Evolutionary conservation across 2,797 vertebrate genomes (phyloP).

Genomic region (Epinephelus coioides): DNA sequence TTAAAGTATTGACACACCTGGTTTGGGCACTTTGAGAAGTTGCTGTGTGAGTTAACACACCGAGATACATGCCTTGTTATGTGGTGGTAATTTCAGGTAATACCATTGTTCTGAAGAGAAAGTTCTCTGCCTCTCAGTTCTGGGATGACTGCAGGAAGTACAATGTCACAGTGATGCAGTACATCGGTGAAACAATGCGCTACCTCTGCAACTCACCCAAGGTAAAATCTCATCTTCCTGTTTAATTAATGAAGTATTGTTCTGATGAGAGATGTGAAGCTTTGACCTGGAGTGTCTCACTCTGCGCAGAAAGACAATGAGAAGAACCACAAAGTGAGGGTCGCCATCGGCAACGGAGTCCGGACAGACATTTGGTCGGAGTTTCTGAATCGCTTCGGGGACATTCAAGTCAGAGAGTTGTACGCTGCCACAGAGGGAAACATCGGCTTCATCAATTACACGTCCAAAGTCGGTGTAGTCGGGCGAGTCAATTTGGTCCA

Average conservation of each 20-base stretch:
- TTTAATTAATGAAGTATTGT: accelerated
- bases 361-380: constrained; percentile 90
- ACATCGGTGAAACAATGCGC: constrained; percentile 93
- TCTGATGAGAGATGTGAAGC: not conserved
- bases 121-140: constrained; percentile 95
- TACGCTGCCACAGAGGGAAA: constrained; percentile 94
- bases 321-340: constrained; percentile 88
- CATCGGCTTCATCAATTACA: constrained; percentile 91
- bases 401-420: constrained; percentile 88
- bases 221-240: constrained; percentile 74
- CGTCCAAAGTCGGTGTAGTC: constrained; percentile 88
- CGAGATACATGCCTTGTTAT: not conserved
- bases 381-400: constrained; percentile 90
- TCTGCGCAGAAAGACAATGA: constrained; percentile 88
- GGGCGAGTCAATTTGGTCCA: constrained; percentile 87
- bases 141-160: constrained; percentile 95
- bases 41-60: too few species aligned
- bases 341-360: constrained; percentile 91
- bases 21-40: not conserved
- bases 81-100: constrained; percentile 48
- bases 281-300: not conserved
- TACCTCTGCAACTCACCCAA: constrained; percentile 90
- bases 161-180: constrained; percentile 92
- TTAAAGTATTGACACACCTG: not conserved
- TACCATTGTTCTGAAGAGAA: constrained; percentile 85